phyloP scores from a whole-genome alignment of 2,113 vertebrate genomes.

The Hippolais icterina region DNA sequence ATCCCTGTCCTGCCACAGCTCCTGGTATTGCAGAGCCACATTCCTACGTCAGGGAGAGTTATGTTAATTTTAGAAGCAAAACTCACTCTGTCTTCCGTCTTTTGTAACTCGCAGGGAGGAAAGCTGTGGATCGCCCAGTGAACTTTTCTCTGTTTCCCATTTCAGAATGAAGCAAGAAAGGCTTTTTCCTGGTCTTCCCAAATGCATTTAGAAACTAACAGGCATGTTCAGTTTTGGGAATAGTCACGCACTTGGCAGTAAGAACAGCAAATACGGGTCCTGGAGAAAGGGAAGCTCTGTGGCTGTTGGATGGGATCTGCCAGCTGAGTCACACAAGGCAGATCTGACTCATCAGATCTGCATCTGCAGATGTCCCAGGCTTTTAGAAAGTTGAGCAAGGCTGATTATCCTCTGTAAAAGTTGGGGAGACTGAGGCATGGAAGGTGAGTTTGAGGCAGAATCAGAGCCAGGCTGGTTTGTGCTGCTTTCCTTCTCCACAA shows the following conservation, averaged over 20 bases:
- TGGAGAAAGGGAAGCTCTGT: not conserved
- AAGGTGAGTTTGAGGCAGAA: not conserved
- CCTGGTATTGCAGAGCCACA: not conserved
- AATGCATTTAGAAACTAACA: not conserved
- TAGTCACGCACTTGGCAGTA: not conserved
- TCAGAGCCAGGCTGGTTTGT: not conserved
- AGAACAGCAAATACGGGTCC: not conserved
- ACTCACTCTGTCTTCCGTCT: not conserved
- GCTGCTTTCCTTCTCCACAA: not conserved
- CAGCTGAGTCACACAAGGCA: not conserved
- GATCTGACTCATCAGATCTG: not conserved
- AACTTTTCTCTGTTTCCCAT: not conserved
- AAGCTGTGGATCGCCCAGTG: rapidly evolving
- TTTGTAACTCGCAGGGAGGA: not conserved
- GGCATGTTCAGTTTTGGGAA: not conserved
- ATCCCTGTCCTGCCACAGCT: not conserved
- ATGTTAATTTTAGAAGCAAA: not conserved
- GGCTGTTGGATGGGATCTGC: not conserved
- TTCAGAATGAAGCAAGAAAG: not conserved
- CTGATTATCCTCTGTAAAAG: not conserved
- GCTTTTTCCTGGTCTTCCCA: not conserved
- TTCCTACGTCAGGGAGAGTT: not conserved
- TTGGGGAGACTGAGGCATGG: not conserved
- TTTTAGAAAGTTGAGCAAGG: not conserved
- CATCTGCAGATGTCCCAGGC: not conserved